A percentile compares a stretch with the other conserved stretches of the same genome.
phyloP scores from a whole-genome alignment of 2,888 invertebrate species.

The Harmothoe impar region DNA sequence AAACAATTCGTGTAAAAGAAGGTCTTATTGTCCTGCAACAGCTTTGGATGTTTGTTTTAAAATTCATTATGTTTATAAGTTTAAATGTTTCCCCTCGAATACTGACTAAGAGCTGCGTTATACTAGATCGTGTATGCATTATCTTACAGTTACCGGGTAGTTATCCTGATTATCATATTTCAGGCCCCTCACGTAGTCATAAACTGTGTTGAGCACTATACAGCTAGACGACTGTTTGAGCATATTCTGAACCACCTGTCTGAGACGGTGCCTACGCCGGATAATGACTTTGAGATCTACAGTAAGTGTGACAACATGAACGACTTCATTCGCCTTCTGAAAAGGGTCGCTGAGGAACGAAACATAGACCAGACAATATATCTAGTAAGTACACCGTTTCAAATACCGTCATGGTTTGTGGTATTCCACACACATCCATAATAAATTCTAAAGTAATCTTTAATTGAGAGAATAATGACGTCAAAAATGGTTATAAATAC shows the following conservation, averaged over 20 bases:
- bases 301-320: slow-evolving; percentile 82
- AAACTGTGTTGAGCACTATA: slow-evolving; percentile 93
- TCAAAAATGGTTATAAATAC: too few relatives aligned
- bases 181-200: slow-evolving; percentile 86
- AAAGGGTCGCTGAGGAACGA: slow-evolving; percentile 71
- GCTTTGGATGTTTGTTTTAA: too few relatives aligned
- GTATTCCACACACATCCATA: too few relatives aligned
- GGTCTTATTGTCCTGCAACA: too few relatives aligned
- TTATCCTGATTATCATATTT: slow-evolving; percentile 67
- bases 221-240: slow-evolving; percentile 90
- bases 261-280: slow-evolving; percentile 72
- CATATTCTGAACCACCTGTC: slow-evolving; percentile 88
- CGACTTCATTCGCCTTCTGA: slow-evolving; percentile 79
- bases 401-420: not conserved
- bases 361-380: slow-evolving; percentile 76
- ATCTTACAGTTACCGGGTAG: too few relatives aligned
- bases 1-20: too few relatives aligned
- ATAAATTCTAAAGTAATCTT: too few relatives aligned
- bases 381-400: slow-evolving; percentile 73
- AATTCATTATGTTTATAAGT: too few relatives aligned
- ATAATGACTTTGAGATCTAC: slow-evolving; percentile 70
- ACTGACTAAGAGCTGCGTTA: too few relatives aligned
- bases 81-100: too few relatives aligned
- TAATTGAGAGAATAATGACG: too few relatives aligned
- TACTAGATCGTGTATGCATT: too few relatives aligned